Evolutionary conservation across 2,888 invertebrate species (phyloP), one percentile per base, ranked within the genome.

Genomic region (Hemaris fuciformis): DNA sequence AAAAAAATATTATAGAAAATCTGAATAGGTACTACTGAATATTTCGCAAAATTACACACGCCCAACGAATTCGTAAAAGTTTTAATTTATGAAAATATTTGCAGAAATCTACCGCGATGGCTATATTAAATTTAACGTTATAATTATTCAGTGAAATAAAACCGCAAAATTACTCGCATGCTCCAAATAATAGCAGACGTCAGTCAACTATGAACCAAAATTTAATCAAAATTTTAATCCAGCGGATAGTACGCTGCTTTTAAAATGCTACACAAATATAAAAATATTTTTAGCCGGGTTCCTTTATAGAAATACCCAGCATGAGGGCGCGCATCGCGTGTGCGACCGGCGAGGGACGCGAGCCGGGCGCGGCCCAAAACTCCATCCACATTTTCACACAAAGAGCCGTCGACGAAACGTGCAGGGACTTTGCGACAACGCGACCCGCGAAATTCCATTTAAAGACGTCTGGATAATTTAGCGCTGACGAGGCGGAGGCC

Each of bases 391-490:
- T 53, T 53, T 53, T 53, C 31, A 18, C 27, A 53, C 31, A 53
- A 53, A 53, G 31, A 71, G 71, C 53, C 31, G 76, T 79, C 75
- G 79, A 74, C 67, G 75, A 79, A 78, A 77, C 82, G 83, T 77
- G 76, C 76, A 78, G 80, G 84, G 82, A 79, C 80, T 79, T 78
- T 68, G 63, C 77, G 87, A 83, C 81, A 88, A 82, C 81, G 80
- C 81, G 82, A 81, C 82, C 83, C 91, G 90, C 90, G 89, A 85
- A 88, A 89, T 88, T 89, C 91, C 91, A 91, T 90, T 91, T 91
- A 89, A 91, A 91, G 91, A 91, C 85, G 91, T 90, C 89, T 84
- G 87, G 89, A 89, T 89, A 91, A 90, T 91, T 91, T 89, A 87
- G 86, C 87, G 89, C 91, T 91, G 91, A 90, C 89, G 89, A 87